Evolutionary conservation across 2,113 vertebrate species (phyloP), one percentile per base, ranked within the genome.

Genomic region (Neogale vison): DNA sequence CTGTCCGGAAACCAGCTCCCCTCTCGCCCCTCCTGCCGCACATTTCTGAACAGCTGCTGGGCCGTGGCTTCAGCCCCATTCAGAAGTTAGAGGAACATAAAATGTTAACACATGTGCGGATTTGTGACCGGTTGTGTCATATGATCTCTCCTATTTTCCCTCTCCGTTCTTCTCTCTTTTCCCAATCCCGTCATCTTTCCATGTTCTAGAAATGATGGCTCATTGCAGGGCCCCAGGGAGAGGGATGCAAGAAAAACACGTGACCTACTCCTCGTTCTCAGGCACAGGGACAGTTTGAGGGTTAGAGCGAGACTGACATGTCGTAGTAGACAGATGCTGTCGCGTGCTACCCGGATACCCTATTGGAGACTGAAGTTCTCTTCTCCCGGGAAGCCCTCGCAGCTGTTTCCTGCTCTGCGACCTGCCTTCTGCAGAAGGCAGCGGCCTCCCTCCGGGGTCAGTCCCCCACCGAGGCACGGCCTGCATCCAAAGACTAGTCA

Each of bases 21-120:
- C 69, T 79, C 31, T 67, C 10, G 10, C 20, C 15, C 61, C 8
- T 88, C 59, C 72, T 47, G 83, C 72, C 50, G n/a, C n/a, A 34
- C 6, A 9, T 86, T 83, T 93, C 47, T 34, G 29, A 87, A 34
- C 29, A 36, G 23, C 13, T 52, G 20, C 84, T 61, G 13, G 82
- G 31, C 55, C 63, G 12, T 88, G n/a, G n/a, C 29, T 88, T 29
- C 24, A 87, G 36, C 47, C 57, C 15, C 34, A 47, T 67, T 91
- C 26, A 21, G 71, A 95, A 96, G 84, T 88, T 47, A 88, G 29
- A 88, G 77, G 39, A 84, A 91, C 89, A 92, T 18, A 52, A 95
- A 79, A 95, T 57, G 76, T 59, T 59, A 59, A 59, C 57, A 21
- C 47, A 86, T n/a, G 0, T 0, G 39, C 29, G 29, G 21, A 67